Conservation (phyloP, 2,888 invertebrate genomes). For the Machimus rusticus region DNA sequence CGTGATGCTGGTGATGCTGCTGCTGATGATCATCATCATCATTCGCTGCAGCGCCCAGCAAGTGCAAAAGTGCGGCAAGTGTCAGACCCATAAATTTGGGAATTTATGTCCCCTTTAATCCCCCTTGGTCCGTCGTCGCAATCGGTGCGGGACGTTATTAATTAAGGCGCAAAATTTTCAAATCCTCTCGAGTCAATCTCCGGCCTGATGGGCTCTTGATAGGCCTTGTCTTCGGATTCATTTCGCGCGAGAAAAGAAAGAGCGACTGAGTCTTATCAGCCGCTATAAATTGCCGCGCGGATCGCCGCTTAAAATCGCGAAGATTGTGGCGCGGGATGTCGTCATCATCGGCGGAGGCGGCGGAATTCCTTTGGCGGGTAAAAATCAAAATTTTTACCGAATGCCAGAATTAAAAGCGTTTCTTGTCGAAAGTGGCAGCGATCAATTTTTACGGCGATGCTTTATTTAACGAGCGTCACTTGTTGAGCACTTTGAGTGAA, state of each 20-base stretch:
- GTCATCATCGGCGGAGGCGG: neutral
- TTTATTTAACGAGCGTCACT: constrained; percentile 1
- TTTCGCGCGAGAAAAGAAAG: neutral
- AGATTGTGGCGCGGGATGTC: neutral
- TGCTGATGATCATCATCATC: neutral
- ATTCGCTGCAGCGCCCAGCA: neutral
- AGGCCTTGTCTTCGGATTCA: neutral
- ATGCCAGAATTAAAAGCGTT: neutral
- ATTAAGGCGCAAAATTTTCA: constrained; percentile 2
- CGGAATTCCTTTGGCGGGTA: neutral
- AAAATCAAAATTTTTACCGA: neutral
- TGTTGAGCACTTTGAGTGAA: neutral
- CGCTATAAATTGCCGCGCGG: neutral
- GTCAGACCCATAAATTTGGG: neutral
- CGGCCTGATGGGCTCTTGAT: neutral
- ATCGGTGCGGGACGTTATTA: neutral
- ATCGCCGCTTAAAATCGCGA: neutral
- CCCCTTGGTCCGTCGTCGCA: neutral
- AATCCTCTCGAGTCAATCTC: constrained; percentile 13
- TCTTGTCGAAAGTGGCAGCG: neutral
- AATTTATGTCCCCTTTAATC: neutral
- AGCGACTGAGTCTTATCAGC: neutral
- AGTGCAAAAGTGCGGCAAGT: neutral
- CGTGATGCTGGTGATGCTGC: neutral
- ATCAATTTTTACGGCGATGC: neutral